Percentiles rank a stretch among this genome's conserved stretches.
phyloP scores from a whole-genome alignment of 1,140 invertebrate genomes.

The Zaprionus ornatus region DNA sequence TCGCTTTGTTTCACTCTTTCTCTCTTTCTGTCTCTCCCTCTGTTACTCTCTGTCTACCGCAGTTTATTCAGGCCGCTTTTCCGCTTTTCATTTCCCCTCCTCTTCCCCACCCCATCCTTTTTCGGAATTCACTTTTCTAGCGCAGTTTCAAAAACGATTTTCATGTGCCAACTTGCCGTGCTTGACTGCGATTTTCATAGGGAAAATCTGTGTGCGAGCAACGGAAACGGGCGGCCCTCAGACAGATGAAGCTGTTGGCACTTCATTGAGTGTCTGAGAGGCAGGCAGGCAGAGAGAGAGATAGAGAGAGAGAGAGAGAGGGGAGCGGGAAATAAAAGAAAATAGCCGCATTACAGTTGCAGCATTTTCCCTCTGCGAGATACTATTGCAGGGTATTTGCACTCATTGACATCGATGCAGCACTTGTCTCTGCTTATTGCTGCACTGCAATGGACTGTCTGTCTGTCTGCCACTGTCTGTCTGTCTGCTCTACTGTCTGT shows the following conservation, averaged over 20 bases:
- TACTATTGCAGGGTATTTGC: constrained; percentile 6
- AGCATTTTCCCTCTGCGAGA: constrained; percentile 5
- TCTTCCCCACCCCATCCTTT: too few relatives aligned
- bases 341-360: constrained; percentile 31
- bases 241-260: constrained; percentile 32
- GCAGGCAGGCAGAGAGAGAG: too few relatives aligned
- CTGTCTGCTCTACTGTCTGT: neutral
- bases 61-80: constrained; percentile 23
- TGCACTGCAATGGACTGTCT: neutral
- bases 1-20: neutral
- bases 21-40: neutral
- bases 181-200: neutral
- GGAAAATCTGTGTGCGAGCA: constrained; percentile 18
- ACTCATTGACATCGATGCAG: constrained; percentile 44
- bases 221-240: constrained; percentile 4
- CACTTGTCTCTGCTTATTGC: constrained; percentile 43
- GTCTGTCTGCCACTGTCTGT: neutral
- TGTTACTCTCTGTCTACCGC: neutral
- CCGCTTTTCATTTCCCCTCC: neutral
- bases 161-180: constrained; percentile 13
- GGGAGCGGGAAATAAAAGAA: constrained; percentile 31
- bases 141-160: constrained; percentile 22
- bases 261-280: constrained; percentile 20
- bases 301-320: too few relatives aligned
- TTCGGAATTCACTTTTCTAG: neutral